Base-by-base conservation (phyloP, 1,140 invertebrate genomes). In the Dermatophagoides farinae region DNA sequence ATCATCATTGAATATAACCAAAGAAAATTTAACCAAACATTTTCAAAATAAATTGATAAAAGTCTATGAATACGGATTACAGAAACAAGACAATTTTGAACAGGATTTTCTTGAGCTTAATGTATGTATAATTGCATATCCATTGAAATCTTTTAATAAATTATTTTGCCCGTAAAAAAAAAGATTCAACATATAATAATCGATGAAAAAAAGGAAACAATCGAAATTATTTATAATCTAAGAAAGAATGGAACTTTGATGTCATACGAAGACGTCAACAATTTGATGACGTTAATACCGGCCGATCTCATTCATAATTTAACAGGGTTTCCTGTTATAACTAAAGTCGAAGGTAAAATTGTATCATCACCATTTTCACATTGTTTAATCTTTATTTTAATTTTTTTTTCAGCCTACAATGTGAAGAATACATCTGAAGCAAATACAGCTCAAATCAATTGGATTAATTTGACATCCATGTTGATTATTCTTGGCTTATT, bases 331-430 rank as follows among this genome's bases (percentile, higher is more conserved):
- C 1, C 47, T 5, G 58, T 60, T 37, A 22, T 51, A 9, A 2
- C 47, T n/a, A 60, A 60, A 60, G 22, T 60, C 10, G 14, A 37
- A 40, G 44, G 58, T 60, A 47, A 60, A 43, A 43, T n/a, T 37
- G 8, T 10, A 31, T 51, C 22, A 4, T 22, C 10, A 16, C 2
- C 16, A 46, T n/a, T 46, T 2, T n/a, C n/a, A 46, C 20, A 46
- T 4, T 4, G 10, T 31, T 8, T 31, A 4, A 31, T 46, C 10
- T 16, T 46, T 4, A 20, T 46, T 46, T 46, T 10, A n/a, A 46
- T n/a, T 46, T 16, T 46, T 16, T 46, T n/a, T 46, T 4, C 1
- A 46, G 20, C 31, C 31, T 31, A 31, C 31, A 31, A 31, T 31
- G 31, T 31, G 8, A 31, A 31, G 8, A 31, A 31, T 31, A 4